phyloP scores from a whole-genome alignment of 2,888 invertebrate genomes.

The Bellardia pandia region DNA sequence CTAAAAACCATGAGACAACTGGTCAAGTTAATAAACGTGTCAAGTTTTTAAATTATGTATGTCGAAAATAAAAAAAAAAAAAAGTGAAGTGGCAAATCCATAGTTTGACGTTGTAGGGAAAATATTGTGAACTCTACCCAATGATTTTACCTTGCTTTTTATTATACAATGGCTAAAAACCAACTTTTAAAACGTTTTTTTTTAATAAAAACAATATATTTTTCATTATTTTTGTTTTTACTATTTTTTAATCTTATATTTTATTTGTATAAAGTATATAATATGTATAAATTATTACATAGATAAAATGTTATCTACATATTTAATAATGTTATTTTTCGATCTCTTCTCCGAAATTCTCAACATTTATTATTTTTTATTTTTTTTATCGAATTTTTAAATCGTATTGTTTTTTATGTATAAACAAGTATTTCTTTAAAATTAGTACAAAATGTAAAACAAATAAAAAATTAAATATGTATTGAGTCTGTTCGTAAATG shows the following conservation, averaged over 20 bases:
- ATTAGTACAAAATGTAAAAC: conserved; percentile 64
- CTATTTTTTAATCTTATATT: conserved; percentile 68
- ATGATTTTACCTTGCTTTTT: no score
- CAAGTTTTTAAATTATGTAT: no score
- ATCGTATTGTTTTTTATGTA: conserved; percentile 52
- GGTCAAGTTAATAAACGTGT: no score
- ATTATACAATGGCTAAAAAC: no score
- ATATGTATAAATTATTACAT: conserved; percentile 74
- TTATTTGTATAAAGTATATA: conserved; percentile 73
- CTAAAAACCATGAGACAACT: no score
- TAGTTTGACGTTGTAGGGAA: no score
- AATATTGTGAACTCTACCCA: no score
- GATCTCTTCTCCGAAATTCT: conserved; percentile 66
- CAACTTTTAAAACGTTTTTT: no score
- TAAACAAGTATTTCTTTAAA: conserved; percentile 55
- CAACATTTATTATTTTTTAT: conserved; percentile 67
- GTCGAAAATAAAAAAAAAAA: no score
- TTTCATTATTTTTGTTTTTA: conserved; percentile 39
- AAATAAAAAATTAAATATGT: conserved; percentile 42
- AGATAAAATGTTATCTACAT: conserved; percentile 72
- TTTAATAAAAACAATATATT: conserved; percentile 30
- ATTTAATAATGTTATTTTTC: conserved; percentile 74
- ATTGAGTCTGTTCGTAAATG: conserved; percentile 23
- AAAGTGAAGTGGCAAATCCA: no score
- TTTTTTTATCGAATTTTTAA: conserved; percentile 72